These are phyloP conservation scores for Temnothorax unifasciatus DNA, from an alignment of 2,888 invertebrate species.

Conservation along the genomic window DNA sequence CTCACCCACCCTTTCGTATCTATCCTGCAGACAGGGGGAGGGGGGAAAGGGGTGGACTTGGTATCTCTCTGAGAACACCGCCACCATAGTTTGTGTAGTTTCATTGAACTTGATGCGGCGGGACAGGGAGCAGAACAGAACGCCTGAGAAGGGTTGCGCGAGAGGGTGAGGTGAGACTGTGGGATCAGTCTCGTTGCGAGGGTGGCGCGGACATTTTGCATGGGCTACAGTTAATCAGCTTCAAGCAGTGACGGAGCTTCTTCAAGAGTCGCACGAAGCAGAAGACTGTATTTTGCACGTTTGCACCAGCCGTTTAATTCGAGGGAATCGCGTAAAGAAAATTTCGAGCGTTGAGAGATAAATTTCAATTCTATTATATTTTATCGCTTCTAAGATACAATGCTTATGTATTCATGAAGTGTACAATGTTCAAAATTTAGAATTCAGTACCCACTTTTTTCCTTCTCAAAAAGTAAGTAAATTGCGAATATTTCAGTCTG, in stretches of 20 bases:
- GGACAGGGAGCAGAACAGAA: slow-evolving; percentile 44
- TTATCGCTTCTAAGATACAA: too few species aligned
- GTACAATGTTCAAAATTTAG: too few species aligned
- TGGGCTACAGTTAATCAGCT: slow-evolving; percentile 52
- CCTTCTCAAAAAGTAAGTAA: background rate
- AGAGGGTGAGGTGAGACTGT: background rate
- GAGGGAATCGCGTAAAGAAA: background rate
- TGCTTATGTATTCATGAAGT: too few species aligned
- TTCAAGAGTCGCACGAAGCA: slow-evolving; percentile 17
- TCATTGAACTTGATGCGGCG: slow-evolving; percentile 69
- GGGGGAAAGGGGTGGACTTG: background rate
- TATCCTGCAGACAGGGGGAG: slow-evolving; percentile 49
- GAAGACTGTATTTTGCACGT: slow-evolving; percentile 27
- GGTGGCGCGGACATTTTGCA: slow-evolving; percentile 44
- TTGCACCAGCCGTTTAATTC: background rate
- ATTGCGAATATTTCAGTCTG: background rate
- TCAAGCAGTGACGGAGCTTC: slow-evolving; percentile 37
- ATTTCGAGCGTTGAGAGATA: background rate
- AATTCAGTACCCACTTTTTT: background rate
- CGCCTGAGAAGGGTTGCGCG: slow-evolving; percentile 50
- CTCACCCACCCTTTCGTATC: slow-evolving; percentile 56
- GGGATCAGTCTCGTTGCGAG: slow-evolving; percentile 50
- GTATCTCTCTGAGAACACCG: slow-evolving; percentile 59
- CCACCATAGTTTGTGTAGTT: slow-evolving; percentile 68
- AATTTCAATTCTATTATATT: background rate